These are phyloP conservation scores for Dipodomys stephensi DNA, from an alignment of 2,113 vertebrate species.

Conservation along the genomic window DNA sequence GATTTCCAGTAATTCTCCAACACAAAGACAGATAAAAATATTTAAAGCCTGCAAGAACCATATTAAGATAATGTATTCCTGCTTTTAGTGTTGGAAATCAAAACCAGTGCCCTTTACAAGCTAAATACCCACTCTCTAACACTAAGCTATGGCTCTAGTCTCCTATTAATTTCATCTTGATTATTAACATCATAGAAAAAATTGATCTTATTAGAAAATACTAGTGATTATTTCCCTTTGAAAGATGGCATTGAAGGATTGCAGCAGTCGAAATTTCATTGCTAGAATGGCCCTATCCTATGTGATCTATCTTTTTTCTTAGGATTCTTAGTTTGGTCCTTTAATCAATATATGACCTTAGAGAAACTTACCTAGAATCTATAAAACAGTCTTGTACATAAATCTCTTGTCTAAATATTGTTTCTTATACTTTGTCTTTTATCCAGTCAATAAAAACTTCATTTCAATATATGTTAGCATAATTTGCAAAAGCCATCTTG, in stretches of 20 bases:
- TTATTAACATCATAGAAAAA: neutral
- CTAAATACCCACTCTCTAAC: neutral
- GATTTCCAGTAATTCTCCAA: neutral
- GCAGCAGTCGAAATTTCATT: neutral
- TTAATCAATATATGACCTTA: neutral
- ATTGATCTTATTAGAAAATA: slow-evolving; percentile 7
- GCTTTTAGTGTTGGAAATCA: neutral
- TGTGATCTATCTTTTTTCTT: neutral
- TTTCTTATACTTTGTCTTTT: slow-evolving; percentile 4
- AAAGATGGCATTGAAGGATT: neutral
- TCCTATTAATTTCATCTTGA: neutral
- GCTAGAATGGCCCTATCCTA: neutral
- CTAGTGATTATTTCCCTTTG: slow-evolving; percentile 5
- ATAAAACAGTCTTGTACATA: neutral
- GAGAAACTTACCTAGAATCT: slow-evolving; percentile 20
- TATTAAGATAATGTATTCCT: neutral
- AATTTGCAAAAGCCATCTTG: neutral
- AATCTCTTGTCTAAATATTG: neutral
- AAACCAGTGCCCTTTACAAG: neutral
- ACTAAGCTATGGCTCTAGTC: too few species aligned
- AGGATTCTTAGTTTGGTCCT: neutral
- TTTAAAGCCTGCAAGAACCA: neutral
- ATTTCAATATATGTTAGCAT: neutral
- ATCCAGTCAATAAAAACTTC: slow-evolving; percentile 1
- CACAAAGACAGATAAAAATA: neutral